Evolutionary conservation across 1,140 invertebrate genomes (phyloP).

Genomic region (Tetramorium parvispinum): DNA sequence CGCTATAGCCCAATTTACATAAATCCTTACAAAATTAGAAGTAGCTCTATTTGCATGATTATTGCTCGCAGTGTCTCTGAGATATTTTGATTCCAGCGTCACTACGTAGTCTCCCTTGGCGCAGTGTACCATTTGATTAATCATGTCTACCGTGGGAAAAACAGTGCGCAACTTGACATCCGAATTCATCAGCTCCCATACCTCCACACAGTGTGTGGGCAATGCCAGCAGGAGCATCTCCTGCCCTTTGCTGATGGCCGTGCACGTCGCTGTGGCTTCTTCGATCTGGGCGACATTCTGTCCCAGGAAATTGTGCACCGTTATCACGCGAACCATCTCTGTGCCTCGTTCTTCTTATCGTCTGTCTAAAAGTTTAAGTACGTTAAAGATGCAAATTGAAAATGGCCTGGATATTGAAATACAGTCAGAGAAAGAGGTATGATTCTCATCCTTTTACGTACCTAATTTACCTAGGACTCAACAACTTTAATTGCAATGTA

Average conservation of each 20-base stretch:
- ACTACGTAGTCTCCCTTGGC: slow-evolving; percentile 88
- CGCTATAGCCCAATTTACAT: slow-evolving; percentile 87
- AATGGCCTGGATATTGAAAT: neutral
- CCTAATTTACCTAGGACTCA: neutral
- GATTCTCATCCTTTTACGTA: neutral
- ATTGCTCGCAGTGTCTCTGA: slow-evolving; percentile 85
- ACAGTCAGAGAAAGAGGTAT: neutral
- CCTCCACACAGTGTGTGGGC: slow-evolving; percentile 88
- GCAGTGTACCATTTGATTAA: slow-evolving; percentile 87
- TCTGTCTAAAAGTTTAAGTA: neutral
- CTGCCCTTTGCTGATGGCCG: slow-evolving; percentile 83
- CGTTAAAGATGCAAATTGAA: neutral
- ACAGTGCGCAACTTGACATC: slow-evolving; percentile 84
- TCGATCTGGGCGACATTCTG: slow-evolving; percentile 89
- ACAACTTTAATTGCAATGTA: neutral
- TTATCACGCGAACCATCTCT: slow-evolving; percentile 89
- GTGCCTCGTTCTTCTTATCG: neutral
- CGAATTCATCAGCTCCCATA: slow-evolving; percentile 86
- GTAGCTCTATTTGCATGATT: slow-evolving; percentile 66
- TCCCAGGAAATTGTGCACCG: slow-evolving; percentile 89
- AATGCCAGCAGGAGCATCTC: slow-evolving; percentile 87
- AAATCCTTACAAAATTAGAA: slow-evolving; percentile 87
- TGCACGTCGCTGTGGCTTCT: slow-evolving; percentile 88
- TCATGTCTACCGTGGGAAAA: slow-evolving; percentile 89
- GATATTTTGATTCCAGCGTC: slow-evolving; percentile 88